These are phyloP conservation scores for Calephelis nemesis DNA, from an alignment of 1,140 invertebrate genomes.

Conservation along the genomic window DNA sequence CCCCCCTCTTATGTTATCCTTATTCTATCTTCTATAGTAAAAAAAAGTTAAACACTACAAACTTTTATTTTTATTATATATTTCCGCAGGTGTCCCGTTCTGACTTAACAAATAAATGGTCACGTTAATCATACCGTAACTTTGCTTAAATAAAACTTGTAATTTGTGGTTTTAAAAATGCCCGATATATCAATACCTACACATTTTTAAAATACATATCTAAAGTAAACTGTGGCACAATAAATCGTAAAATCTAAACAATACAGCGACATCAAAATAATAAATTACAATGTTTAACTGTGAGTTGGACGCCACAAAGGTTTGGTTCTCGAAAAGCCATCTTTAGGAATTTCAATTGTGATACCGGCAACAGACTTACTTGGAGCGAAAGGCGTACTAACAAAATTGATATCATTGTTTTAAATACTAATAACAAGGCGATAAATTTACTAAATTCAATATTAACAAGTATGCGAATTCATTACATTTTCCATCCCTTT, in stretches of 20 bases:
- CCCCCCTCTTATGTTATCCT: no score
- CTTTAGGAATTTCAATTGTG: slow-evolving; percentile 21
- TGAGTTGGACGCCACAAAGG: slow-evolving; percentile 16
- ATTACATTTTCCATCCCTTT: slow-evolving; percentile 1
- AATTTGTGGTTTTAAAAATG: no score
- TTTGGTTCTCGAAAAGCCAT: slow-evolving; percentile 1
- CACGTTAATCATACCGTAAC: no score
- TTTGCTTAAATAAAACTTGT: no score
- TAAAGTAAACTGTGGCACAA: background rate
- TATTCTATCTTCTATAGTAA: no score
- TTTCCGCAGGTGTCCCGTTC: no score
- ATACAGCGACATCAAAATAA: slow-evolving; percentile 6
- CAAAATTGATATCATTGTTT: slow-evolving; percentile 18
- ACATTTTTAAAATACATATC: no score
- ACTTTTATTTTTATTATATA: no score
- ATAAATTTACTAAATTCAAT: slow-evolving; percentile 13
- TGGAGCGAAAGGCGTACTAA: slow-evolving; percentile 20
- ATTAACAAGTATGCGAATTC: slow-evolving; percentile 6
- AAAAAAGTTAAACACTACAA: no score
- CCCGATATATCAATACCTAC: no score
- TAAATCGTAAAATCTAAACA: slow-evolving; percentile 8
- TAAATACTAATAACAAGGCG: slow-evolving; percentile 15
- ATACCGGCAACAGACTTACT: slow-evolving; percentile 10
- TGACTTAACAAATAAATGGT: no score
- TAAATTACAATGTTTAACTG: slow-evolving; percentile 16